Percentiles rank a stretch among this genome's conserved stretches.
Conservation (phyloP, 1,140 invertebrate genomes). For the Drosophila eugracilis region DNA sequence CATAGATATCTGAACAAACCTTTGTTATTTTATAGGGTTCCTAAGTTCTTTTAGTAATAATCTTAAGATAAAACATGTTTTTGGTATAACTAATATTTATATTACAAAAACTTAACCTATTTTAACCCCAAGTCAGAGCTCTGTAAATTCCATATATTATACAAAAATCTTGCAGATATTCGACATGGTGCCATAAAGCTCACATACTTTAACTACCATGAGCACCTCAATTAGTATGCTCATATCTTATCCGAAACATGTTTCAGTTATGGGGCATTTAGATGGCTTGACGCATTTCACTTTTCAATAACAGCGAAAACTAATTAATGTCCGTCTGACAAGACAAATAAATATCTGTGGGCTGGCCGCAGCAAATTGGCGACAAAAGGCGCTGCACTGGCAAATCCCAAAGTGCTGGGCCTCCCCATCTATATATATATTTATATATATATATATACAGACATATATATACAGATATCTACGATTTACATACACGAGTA, state of each 20-base stretch:
- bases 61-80: no score
- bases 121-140: no score
- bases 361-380: constrained; percentile 53
- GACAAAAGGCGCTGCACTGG: constrained; percentile 60
- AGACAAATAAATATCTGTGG: constrained; percentile 40
- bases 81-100: no score
- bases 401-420: constrained; percentile 44
- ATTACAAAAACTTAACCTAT: no score
- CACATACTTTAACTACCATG: constrained; percentile 1
- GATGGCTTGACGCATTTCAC: constrained; percentile 46
- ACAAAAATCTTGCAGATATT: neutral
- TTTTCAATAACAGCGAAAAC: constrained; percentile 55
- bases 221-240: constrained; percentile 34
- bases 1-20: no score
- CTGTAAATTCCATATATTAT: neutral
- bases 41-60: no score
- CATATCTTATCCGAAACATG: constrained; percentile 47
- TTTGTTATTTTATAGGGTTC: neutral
- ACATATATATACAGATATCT: constrained; percentile 20
- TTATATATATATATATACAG: constrained; percentile 1
- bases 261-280: constrained; percentile 40
- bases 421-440: constrained; percentile 2
- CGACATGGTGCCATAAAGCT: neutral
- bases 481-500: constrained; percentile 23
- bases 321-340: constrained; percentile 61